phyloP scores from a whole-genome alignment of 2,797 vertebrate species.

The Syngnathus rostellatus region DNA sequence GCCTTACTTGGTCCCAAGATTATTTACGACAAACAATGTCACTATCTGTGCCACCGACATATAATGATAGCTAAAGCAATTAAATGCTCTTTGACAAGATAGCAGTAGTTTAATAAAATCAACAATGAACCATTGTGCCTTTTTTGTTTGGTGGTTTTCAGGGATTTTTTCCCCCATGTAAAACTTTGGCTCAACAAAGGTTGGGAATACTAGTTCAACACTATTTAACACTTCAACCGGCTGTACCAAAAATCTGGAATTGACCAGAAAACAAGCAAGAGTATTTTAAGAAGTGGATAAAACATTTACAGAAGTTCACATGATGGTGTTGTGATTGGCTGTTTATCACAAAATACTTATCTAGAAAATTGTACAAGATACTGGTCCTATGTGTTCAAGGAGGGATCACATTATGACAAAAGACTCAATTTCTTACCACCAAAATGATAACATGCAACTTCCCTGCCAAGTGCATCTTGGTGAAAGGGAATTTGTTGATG shows the following conservation, averaged over 20 bases:
- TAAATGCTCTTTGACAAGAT: too few species aligned
- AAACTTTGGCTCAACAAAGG: not conserved
- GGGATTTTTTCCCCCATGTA: not conserved
- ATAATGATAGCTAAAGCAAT: too few species aligned
- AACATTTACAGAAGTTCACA: not conserved
- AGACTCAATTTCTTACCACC: not conserved
- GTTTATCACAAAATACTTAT: conserved; percentile 32
- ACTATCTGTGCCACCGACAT: too few species aligned
- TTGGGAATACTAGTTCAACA: not conserved
- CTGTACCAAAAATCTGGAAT: not conserved
- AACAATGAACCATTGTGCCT: not conserved
- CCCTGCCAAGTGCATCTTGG: not conserved
- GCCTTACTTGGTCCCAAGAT: too few species aligned
- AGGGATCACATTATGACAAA: not conserved
- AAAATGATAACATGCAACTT: conserved; percentile 1
- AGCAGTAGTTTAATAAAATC: too few species aligned
- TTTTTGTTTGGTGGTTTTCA: not conserved
- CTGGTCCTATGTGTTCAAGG: conserved; percentile 8
- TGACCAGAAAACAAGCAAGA: not conserved
- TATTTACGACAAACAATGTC: too few species aligned
- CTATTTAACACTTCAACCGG: not conserved
- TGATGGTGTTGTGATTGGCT: conserved; percentile 1
- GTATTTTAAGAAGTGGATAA: not conserved
- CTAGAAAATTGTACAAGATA: conserved; percentile 38
- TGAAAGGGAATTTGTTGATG: not conserved